phyloP scores from a whole-genome alignment of 2,113 vertebrate species.

The Prolemur simus region DNA sequence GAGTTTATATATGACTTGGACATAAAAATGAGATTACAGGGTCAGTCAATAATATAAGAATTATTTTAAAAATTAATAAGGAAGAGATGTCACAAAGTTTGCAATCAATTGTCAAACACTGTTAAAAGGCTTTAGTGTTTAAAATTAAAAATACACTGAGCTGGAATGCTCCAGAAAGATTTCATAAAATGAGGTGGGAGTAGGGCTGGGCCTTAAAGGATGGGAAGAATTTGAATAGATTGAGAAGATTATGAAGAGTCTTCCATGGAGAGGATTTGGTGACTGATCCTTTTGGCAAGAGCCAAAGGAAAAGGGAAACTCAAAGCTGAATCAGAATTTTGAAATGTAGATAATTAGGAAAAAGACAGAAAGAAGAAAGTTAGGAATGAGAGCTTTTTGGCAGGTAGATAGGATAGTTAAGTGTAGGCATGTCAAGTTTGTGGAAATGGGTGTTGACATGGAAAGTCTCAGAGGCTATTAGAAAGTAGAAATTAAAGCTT shows the following conservation, averaged over 20 bases:
- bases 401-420: neutral
- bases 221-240: neutral
- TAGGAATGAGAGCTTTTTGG: slow-evolving; percentile 17
- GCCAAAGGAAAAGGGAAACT: neutral
- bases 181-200: neutral
- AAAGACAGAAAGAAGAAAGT: neutral
- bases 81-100: neutral
- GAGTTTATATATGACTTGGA: neutral
- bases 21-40: neutral
- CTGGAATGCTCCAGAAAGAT: neutral
- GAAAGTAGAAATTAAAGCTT: neutral
- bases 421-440: neutral
- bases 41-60: neutral
- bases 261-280: neutral
- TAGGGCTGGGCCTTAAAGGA: neutral
- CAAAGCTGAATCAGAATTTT: neutral
- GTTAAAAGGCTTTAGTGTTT: neutral
- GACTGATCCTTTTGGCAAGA: neutral
- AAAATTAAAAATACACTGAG: neutral
- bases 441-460: neutral
- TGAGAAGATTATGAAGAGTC: neutral
- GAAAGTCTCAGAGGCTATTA: neutral
- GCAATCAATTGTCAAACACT: neutral
- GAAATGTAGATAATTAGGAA: neutral
- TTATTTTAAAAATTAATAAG: neutral